Percentiles rank a stretch among this genome's conserved stretches.
phyloP scores from a whole-genome alignment of 2,888 invertebrate genomes.

The Entomobrya proxima region DNA sequence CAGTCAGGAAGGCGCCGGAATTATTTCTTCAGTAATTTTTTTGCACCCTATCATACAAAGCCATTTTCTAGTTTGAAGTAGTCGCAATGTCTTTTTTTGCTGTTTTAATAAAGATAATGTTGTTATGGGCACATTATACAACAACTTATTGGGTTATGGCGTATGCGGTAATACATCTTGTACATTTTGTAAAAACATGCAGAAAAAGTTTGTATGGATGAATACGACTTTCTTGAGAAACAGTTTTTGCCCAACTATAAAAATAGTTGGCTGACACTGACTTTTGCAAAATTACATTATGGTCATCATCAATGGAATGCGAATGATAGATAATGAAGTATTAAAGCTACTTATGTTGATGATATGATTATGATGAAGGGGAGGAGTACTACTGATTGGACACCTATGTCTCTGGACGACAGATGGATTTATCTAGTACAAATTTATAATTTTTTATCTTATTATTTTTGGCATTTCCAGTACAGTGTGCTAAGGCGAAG shows the following conservation, averaged over 20 bases:
- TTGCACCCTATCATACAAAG: constrained; percentile 44
- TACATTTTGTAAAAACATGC: too few species aligned
- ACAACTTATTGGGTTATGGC: neutral
- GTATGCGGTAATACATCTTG: neutral
- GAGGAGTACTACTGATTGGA: too few species aligned
- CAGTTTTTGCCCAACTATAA: neutral
- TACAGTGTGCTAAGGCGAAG: too few species aligned
- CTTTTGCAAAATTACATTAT: neutral
- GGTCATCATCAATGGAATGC: neutral
- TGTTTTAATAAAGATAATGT: neutral
- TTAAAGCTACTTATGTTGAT: neutral
- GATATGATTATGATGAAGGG: neutral
- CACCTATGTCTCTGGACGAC: neutral
- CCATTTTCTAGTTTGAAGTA: constrained; percentile 45
- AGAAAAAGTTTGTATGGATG: constrained; percentile 3
- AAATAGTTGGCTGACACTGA: neutral
- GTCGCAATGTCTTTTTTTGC: constrained; percentile 26
- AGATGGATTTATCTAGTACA: too few species aligned
- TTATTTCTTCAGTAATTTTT: constrained; percentile 60
- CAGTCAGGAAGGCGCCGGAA: constrained; percentile 68
- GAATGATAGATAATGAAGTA: neutral
- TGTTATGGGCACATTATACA: constrained; percentile 19
- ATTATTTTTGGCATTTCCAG: neutral
- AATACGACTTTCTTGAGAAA: neutral
- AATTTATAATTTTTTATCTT: neutral